phyloP scores from a whole-genome alignment of 2,888 invertebrate species.

The Hybos culiciformis region DNA sequence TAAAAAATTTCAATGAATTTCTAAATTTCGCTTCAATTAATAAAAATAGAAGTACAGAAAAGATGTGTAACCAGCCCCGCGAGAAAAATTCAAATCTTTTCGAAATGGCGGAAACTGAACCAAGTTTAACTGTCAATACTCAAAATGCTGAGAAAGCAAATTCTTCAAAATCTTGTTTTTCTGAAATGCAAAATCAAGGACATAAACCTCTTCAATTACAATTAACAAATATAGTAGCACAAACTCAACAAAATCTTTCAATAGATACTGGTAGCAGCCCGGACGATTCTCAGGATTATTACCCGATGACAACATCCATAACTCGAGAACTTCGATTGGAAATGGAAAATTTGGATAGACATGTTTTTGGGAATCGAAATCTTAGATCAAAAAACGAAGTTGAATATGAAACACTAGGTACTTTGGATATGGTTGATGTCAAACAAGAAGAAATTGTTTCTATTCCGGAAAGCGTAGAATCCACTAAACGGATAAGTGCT shows the following conservation, averaged over 20 bases:
- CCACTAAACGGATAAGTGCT: conserved; percentile 24
- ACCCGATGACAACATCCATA: conserved; percentile 77
- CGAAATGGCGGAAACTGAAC: conserved; percentile 4
- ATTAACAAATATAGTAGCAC: conserved; percentile 20
- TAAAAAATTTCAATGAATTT: conserved; percentile 76
- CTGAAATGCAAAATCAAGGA: conserved; percentile 4
- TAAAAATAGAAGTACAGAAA: conserved; percentile 42
- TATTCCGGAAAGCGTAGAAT: conserved; percentile 24
- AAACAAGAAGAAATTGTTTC: conserved; percentile 30
- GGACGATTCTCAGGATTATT: conserved; percentile 70
- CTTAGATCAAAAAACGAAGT: conserved; percentile 19
- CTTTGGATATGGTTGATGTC: conserved; percentile 29
- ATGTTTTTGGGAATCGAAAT: conserved; percentile 57
- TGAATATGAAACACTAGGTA: conserved; percentile 32
- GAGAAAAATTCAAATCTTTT: conserved; percentile 9
- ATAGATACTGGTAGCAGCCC: conserved; percentile 46
- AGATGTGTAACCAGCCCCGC: no score
- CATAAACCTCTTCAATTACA: conserved; percentile 18
- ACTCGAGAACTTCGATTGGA: conserved; percentile 70
- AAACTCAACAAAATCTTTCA: conserved; percentile 17
- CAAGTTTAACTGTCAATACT: conserved; percentile 17
- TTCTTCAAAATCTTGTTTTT: background rate
- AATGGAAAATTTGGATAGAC: conserved; percentile 69
- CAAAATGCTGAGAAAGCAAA: background rate
- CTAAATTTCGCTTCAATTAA: conserved; percentile 59